These are phyloP conservation scores for Crypturellus tataupa DNA, from an alignment of 2,797 vertebrate genomes.

Conservation along the genomic window DNA sequence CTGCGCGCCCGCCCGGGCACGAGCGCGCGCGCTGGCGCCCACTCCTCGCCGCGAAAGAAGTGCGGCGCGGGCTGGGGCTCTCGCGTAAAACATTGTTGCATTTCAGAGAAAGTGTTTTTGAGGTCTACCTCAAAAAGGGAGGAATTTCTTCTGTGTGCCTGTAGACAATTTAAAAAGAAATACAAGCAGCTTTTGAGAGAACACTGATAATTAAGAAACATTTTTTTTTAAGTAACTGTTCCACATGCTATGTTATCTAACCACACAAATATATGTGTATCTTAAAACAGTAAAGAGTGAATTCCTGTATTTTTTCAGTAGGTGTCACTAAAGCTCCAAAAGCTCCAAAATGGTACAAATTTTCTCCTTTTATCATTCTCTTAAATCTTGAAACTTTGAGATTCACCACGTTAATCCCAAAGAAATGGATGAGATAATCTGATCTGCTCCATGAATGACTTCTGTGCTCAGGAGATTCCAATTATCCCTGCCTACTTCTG, in stretches of 20 bases:
- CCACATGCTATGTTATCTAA: neutral
- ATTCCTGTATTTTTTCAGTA: conserved; percentile 46
- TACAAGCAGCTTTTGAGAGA: neutral
- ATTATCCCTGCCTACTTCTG: neutral
- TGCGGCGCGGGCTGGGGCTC: neutral
- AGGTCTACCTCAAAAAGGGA: neutral
- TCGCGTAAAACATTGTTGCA: neutral
- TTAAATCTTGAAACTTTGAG: neutral
- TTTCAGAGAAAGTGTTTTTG: neutral
- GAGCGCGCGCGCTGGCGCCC: rapidly evolving
- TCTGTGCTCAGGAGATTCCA: neutral
- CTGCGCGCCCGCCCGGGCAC: too few relatives aligned
- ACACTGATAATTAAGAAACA: neutral
- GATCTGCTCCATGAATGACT: neutral
- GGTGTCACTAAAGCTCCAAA: conserved; percentile 60
- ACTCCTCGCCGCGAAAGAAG: neutral
- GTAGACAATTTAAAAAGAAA: neutral
- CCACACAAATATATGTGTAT: neutral
- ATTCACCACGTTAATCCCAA: neutral
- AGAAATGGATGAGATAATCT: neutral
- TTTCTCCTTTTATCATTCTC: neutral
- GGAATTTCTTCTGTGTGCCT: neutral
- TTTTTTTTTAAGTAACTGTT: neutral
- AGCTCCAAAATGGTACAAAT: neutral
- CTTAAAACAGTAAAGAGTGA: neutral